Evolutionary conservation across 2,888 invertebrate genomes (phyloP).

Genomic region (Limnephilus marmoratus): DNA sequence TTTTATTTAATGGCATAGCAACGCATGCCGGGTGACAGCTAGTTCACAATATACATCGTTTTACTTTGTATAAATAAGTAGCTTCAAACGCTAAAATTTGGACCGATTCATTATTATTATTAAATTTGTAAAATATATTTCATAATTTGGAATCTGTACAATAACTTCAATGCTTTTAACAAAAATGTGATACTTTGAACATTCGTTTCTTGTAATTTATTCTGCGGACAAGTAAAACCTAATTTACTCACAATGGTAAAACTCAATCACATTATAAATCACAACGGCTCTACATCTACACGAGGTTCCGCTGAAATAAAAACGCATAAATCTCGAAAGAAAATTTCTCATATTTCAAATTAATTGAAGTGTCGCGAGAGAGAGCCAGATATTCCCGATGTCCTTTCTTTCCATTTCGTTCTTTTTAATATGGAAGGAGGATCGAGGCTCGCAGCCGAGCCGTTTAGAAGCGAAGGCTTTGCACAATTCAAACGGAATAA

Average conservation of each 20-base stretch:
- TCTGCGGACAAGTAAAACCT: background rate
- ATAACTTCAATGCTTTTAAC: background rate
- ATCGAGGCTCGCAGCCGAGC: background rate
- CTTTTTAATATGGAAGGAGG: background rate
- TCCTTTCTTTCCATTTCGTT: conserved; percentile 15
- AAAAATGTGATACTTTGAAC: background rate
- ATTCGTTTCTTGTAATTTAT: background rate
- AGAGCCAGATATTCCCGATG: background rate
- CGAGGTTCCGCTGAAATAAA: background rate
- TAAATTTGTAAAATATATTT: no score
- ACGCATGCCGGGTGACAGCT: no score
- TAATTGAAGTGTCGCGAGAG: conserved; percentile 47
- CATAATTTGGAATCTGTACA: no score
- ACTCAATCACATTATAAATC: conserved; percentile 10
- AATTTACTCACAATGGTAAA: background rate
- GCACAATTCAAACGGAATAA: conserved; percentile 59
- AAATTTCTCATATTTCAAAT: conserved; percentile 40
- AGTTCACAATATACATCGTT: no score
- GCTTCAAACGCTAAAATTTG: no score
- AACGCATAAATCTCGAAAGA: conserved; percentile 8
- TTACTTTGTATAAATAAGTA: no score
- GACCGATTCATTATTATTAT: no score
- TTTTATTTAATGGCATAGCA: no score
- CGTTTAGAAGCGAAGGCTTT: conserved; percentile 41
- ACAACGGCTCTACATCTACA: background rate